Base-by-base conservation (phyloP, 2,113 vertebrate species). In the Phocoena phocoena region DNA sequence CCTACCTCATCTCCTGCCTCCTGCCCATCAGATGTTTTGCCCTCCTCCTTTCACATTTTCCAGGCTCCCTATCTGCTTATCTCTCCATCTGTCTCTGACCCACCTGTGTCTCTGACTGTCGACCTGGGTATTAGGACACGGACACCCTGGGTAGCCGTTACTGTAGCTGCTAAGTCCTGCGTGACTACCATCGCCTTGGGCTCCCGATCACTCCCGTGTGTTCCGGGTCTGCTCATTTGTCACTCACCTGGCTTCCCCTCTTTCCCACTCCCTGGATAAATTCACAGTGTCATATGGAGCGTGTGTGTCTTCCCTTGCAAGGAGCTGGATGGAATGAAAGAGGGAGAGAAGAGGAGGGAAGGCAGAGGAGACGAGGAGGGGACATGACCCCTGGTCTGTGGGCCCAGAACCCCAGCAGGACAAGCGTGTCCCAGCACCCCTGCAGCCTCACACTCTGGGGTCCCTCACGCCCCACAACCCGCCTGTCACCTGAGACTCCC, bases 91-190 rank as follows among this genome's bases (percentile, higher is more conserved):
- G 3, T 80, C 76, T 79, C 76, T 50, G 47, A n/a, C 50, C 11
- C 76, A 33, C 3, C 31, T n/a, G 50, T 79, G 33, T 23, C 47
- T 53, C 76, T 79, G 25, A 44, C 20, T 62, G 18, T 58, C 5
- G 23, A 21, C 8, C 50, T 0, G 1, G 1, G 8, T 21, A 55
- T 10, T n/a, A 55, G 18, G 10, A 23, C 3, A 0, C 21, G 11
- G 18, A 13, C 31, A 12, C 20, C 47, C 0, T 79, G 20, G 18
- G 76, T 31, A 79, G 18, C 76, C 11, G 12, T 79, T 20, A 23
- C 65, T 18, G 41, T 17, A 55, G 9, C 31, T 13, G 47, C 76
- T 23, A n/a, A 7, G 10, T 79, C 31, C 47, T 55, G 10, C n/a
- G 20, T 55, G 20, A 13, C 5, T n/a, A 6, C 21, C 33, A 50